These are phyloP conservation scores for Strix aluco DNA, from an alignment of 2,113 vertebrate species.

Conservation along the genomic window DNA sequence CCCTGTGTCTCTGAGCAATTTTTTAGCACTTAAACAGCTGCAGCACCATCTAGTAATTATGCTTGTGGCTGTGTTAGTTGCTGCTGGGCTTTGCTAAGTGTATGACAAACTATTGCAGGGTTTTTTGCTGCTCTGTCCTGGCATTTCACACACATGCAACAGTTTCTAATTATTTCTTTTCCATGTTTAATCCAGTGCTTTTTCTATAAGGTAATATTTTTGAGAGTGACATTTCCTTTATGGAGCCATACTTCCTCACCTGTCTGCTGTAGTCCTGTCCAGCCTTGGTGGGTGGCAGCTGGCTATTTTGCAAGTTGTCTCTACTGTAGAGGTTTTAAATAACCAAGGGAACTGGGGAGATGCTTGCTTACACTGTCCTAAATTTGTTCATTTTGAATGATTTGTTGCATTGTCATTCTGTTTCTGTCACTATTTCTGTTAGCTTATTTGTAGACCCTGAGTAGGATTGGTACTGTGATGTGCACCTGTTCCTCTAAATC, in stretches of 20 bases:
- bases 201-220: background rate
- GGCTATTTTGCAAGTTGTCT: background rate
- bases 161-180: background rate
- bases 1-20: background rate
- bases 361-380: background rate
- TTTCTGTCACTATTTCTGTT: constrained; percentile 13
- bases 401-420: background rate
- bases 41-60: background rate
- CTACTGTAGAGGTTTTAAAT: background rate
- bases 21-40: background rate
- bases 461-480: background rate
- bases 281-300: background rate
- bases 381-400: background rate
- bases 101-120: background rate
- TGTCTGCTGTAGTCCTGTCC: background rate
- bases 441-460: constrained; percentile 13
- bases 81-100: background rate
- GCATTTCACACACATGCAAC: background rate
- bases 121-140: background rate
- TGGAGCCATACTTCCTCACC: background rate
- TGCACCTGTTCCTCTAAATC: constrained; percentile 64
- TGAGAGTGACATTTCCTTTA: background rate
- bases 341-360: background rate
- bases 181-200: background rate
- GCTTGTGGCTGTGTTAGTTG: background rate